Conservation (phyloP, 2,797 vertebrate genomes). For the Lerista edwardsae region DNA sequence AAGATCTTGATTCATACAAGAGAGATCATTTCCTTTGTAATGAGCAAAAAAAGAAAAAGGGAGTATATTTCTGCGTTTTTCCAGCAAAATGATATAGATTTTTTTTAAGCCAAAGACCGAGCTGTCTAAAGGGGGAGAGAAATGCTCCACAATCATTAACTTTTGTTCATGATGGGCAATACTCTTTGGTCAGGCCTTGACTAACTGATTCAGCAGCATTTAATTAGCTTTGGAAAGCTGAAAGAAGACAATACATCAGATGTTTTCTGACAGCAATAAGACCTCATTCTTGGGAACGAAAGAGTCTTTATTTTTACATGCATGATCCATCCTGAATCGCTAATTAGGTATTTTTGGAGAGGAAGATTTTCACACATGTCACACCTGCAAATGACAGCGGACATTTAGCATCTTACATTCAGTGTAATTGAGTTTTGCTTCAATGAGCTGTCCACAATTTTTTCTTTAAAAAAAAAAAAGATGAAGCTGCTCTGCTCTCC, state of each 20-base stretch:
- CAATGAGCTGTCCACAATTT: slow-evolving; percentile 3
- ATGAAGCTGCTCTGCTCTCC: background rate
- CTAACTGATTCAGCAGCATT: slow-evolving; percentile 67
- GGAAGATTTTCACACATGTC: slow-evolving; percentile 33
- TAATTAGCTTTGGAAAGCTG: slow-evolving; percentile 70
- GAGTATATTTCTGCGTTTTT: slow-evolving; percentile 53
- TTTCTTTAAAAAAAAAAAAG: background rate
- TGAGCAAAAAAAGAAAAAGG: slow-evolving; percentile 52
- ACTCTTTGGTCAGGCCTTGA: slow-evolving; percentile 64
- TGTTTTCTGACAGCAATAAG: slow-evolving; percentile 51
- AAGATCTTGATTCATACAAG: slow-evolving; percentile 2
- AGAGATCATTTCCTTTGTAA: slow-evolving; percentile 31
- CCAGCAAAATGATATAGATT: slow-evolving; percentile 63
- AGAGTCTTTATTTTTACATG: slow-evolving; percentile 57
- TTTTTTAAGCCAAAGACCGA: slow-evolving; percentile 52
- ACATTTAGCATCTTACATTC: slow-evolving; percentile 11
- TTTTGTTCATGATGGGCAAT: slow-evolving; percentile 56
- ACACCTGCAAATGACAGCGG: slow-evolving; percentile 30
- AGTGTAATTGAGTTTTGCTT: slow-evolving; percentile 31
- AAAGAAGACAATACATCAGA: slow-evolving; percentile 63
- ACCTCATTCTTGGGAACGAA: slow-evolving; percentile 47
- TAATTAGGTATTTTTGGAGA: slow-evolving; percentile 50
- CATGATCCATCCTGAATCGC: slow-evolving; percentile 61
- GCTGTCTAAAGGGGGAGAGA: slow-evolving; percentile 35
- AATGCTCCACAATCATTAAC: slow-evolving; percentile 64